phyloP scores from a whole-genome alignment of 2,113 vertebrate species.

The Pavo muticus region DNA sequence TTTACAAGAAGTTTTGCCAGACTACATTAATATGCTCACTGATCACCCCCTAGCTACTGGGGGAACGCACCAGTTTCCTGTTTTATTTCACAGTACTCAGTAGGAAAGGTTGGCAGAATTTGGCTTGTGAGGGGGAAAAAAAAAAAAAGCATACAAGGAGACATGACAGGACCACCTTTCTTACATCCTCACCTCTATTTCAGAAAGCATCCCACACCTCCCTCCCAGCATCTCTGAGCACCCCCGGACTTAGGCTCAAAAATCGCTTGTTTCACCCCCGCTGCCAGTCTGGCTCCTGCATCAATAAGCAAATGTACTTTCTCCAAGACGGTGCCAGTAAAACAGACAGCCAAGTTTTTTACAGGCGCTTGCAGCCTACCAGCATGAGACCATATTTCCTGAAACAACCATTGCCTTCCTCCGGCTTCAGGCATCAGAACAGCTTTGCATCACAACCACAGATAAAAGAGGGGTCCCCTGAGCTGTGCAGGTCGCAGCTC shows the following conservation, averaged over 20 bases:
- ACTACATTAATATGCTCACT: accelerated
- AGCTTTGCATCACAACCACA: neutral
- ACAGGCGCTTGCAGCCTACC: neutral
- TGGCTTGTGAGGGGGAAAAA: neutral
- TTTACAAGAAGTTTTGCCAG: neutral
- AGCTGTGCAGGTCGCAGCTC: neutral
- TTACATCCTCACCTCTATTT: neutral
- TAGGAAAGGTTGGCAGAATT: neutral
- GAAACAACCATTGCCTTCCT: neutral
- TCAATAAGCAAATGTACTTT: neutral
- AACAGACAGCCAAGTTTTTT: neutral
- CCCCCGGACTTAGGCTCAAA: neutral
- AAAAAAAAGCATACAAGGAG: neutral
- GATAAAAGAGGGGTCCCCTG: neutral
- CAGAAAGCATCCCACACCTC: neutral
- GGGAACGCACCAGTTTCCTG: neutral
- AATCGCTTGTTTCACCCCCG: neutral
- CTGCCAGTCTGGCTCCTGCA: neutral
- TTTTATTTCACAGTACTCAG: neutral
- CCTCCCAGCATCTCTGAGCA: neutral
- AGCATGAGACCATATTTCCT: accelerated
- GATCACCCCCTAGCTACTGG: neutral
- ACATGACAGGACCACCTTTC: neutral
- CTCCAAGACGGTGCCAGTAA: neutral
- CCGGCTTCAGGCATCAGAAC: accelerated